Evolutionary conservation across 2,888 invertebrate species (phyloP), one percentile per base, ranked within the genome.

Genomic region (Dryococelus australis): DNA sequence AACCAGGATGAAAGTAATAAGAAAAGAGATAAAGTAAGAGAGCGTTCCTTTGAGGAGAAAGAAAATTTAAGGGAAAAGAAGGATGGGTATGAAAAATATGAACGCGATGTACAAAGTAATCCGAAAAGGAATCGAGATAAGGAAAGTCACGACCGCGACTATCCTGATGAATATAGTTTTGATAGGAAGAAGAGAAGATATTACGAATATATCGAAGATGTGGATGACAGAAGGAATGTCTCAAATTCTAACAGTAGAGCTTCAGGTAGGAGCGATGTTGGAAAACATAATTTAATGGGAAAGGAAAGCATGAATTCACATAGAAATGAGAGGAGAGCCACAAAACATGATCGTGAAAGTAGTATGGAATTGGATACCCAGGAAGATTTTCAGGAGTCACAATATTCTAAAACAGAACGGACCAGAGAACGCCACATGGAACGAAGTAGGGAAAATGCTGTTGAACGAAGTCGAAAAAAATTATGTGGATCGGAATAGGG

Each of bases 251-350:
- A 86, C n/a, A 79, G 26, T 26, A 87, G 47, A 86, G 43, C 87
- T 16, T 86, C 65, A 27, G 65, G 84, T 51, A 85, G 43, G 26
- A 26, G 84, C 13, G 86, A 79, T 78, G 85, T 83, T n/a, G 86
- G 47, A 47, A 85, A 35, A 91, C 90, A 65, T 89, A 92, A 86
- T 91, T 92, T 90, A 91, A 92, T 89, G 91, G 91, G 86, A 88
- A 87, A 20, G 88, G 89, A 88, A 83, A 86, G 87, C 43, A 88
- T 65, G 20, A 8, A 65, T 65, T 65, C 65, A 20, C 24, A 65
- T 24, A 65, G 65, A 65, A 65, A 65, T 65, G 65, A 65, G n/a
- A 24, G 8, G 16, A 65, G 65, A 65, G n/a, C 8, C 8, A 65
- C 13, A n/a, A n/a, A 65, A 24, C n/a, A 8, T n/a, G 24, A 8